Conservation (phyloP, 2,888 invertebrate genomes). For the Cylindroiulus punctatus region DNA sequence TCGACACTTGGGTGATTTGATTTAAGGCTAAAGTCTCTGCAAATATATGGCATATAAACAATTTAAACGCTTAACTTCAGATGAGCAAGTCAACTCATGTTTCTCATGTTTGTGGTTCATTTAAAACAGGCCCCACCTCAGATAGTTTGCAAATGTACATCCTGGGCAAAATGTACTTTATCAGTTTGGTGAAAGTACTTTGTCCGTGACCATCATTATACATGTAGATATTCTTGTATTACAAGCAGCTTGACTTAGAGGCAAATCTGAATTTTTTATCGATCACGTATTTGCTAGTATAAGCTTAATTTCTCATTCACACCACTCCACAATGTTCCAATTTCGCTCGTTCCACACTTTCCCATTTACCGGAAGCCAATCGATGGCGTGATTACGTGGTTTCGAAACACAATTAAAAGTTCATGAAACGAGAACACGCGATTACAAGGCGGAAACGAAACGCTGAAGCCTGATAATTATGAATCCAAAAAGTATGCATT, state of each 20-base stretch:
- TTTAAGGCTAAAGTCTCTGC: too few relatives aligned
- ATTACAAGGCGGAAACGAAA: background rate
- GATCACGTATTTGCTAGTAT: background rate
- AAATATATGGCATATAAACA: too few relatives aligned
- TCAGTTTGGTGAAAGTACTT: too few relatives aligned
- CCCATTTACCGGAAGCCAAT: background rate
- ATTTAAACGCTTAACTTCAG: too few relatives aligned
- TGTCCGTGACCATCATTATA: too few relatives aligned
- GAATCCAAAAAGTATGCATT: background rate
- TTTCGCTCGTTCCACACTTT: background rate
- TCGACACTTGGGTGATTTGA: too few relatives aligned
- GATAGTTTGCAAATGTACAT: too few relatives aligned
- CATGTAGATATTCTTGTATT: background rate
- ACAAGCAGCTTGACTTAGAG: background rate
- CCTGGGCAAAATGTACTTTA: too few relatives aligned
- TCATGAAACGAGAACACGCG: background rate
- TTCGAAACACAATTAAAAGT: background rate
- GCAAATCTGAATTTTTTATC: background rate
- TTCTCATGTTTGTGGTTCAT: too few relatives aligned
- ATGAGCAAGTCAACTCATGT: too few relatives aligned
- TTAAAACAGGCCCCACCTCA: too few relatives aligned
- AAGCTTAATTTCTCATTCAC: background rate
- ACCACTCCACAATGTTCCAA: background rate
- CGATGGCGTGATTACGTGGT: background rate
- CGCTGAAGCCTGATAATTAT: background rate